Conservation (phyloP, 2,888 invertebrate species). For the Leptopilina syphax region DNA sequence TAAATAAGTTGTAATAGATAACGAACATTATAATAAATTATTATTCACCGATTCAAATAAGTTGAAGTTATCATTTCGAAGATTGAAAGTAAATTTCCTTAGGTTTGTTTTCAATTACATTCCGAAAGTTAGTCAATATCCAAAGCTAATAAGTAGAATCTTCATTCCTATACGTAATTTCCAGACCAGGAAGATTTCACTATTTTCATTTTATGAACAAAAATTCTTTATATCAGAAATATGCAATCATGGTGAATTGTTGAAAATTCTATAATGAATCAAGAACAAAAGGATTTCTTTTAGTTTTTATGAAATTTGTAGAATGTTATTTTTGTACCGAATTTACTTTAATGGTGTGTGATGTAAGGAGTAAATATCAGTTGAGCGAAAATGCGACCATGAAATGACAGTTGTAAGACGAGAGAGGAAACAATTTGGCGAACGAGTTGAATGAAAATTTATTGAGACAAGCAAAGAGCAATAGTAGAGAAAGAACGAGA, state of each 20-base stretch:
- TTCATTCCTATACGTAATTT: background rate
- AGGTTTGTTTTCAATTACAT: background rate
- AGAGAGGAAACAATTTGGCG: slow-evolving; percentile 33
- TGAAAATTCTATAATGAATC: too few species aligned
- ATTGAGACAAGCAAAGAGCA: background rate
- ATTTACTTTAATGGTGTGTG: too few species aligned
- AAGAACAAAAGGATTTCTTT: too few species aligned
- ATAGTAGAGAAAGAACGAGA: slow-evolving; percentile 32
- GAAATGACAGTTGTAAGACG: slow-evolving; percentile 48
- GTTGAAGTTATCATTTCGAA: background rate
- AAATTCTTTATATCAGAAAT: slow-evolving; percentile 30
- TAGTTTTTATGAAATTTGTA: too few species aligned
- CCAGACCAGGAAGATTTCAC: background rate
- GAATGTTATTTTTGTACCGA: too few species aligned
- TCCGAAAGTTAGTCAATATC: background rate
- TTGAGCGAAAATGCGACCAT: slow-evolving; percentile 44
- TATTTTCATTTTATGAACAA: slow-evolving; percentile 13
- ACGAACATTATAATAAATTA: background rate
- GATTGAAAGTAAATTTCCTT: slow-evolving; percentile 5
- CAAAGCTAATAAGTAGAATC: background rate
- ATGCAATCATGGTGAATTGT: background rate
- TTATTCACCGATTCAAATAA: background rate
- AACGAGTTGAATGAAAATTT: slow-evolving; percentile 32
- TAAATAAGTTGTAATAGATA: background rate
- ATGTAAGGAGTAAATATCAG: too few species aligned